Evolutionary conservation across 2,113 vertebrate species (phyloP).

Genomic region (Sorex fumeus): DNA sequence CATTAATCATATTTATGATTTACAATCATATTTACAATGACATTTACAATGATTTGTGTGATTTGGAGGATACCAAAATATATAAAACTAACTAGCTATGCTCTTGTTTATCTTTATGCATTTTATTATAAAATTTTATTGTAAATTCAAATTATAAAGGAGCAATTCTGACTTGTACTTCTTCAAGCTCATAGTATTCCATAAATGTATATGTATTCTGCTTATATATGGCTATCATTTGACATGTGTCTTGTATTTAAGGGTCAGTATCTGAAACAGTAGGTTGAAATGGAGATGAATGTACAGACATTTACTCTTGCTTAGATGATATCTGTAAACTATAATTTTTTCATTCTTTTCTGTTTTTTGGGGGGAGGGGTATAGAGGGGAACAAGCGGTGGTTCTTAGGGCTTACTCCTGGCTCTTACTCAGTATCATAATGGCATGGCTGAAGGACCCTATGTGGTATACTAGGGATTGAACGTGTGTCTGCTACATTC

Average conservation of each 20-base stretch:
- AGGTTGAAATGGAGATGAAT: neutral
- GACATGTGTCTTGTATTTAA: neutral
- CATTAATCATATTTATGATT: too few relatives aligned
- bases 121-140: neutral
- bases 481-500: too few relatives aligned
- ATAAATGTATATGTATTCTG: neutral
- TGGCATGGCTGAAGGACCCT: too few relatives aligned
- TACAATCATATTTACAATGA: too few relatives aligned
- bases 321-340: neutral
- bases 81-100: neutral
- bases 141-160: neutral
- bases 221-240: neutral
- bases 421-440: too few relatives aligned
- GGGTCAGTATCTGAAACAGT: neutral
- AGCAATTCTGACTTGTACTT: neutral
- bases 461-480: too few relatives aligned
- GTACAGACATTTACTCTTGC: neutral
- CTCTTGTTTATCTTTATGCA: constrained; percentile 1
- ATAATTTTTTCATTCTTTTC: neutral
- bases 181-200: neutral
- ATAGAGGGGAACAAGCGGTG: too few relatives aligned
- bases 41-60: neutral
- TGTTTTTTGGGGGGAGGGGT: too few relatives aligned
- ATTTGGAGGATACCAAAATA: neutral
- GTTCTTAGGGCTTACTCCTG: too few relatives aligned